Evolutionary conservation across 1,140 invertebrate species (phyloP), one percentile per base, ranked within the genome.

Genomic region (Armadillidium nasatum): DNA sequence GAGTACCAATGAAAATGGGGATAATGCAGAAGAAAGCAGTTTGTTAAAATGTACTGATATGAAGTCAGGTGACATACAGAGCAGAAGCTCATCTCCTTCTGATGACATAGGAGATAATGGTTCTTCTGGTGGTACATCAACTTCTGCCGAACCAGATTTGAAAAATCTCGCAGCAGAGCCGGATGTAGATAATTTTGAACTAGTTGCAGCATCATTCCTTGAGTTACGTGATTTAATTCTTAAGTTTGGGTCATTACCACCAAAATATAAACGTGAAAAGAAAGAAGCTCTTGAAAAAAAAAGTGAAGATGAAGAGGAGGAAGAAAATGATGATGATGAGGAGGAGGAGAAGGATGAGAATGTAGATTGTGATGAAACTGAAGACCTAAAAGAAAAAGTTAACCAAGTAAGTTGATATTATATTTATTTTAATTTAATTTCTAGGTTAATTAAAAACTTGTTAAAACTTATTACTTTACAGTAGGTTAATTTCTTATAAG

Each of bases 181-280:
- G 2, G 60, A 68, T 11, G 19, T 44, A 11, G 66, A 67, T 1
- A 54, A 75, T 44, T 75, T 75, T 43, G 73, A 75, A 67, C n/a
- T 75, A 1, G 73, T 75, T 7, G 73, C 73, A 10, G 46, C 73
- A 11, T 68, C 54, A 43, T 43, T 75, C 22, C 43, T 46, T 19
- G 73, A 75, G 43, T 22, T 75, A 10, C 22, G 73, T 44, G 21
- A 75, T 13, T 54, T 75, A 54, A 67, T 75, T 19, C 50, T 75
- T 11, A 43, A 6, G 50, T 75, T 75, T 67, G 73, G 73, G 10
- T 60, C 45, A 19, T 67, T 75, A 10, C 73, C 73, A 13, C 45
- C 73, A 19, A 75, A 67, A 54, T 54, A 33, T 9, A 68, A 7
- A 10, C 54, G 67, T 44, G 33, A 60, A 44, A 67, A 68, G 22